Evolutionary conservation across 2,888 invertebrate species (phyloP), one percentile per base, ranked within the genome.

Genomic region (Tachystola acroxantha): DNA sequence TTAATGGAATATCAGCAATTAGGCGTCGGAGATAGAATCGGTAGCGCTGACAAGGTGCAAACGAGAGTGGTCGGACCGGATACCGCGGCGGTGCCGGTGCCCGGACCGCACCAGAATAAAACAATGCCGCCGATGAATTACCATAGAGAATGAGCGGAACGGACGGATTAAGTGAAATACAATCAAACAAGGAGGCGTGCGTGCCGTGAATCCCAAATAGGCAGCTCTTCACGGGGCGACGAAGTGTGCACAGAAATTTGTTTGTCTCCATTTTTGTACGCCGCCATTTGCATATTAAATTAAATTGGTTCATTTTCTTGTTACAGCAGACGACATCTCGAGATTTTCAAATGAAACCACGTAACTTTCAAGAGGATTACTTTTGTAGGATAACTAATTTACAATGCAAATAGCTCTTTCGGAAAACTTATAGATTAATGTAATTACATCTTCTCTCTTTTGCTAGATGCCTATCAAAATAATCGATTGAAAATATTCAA

Each of bases 1-100:
- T 75, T 81, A 81, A 84, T 81, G 82, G 82, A 84, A 81, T 84
- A 82, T 85, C 77, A 81, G 78, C 81, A 84, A 85, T 84, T 84
- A 85, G 78, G 66, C 16, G 64, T 53, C 54, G 51, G 48, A 71
- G 84, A 82, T 82, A 79, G 77, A 77, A 85, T 85, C 85, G 64
- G 78, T 70, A 71, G 77, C 73, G 79, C 84, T 84, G 85, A 84
- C 85, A 85, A 84, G 84, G 81, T 85, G 85, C 81, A 85, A 85
- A 84, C 84, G 81, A 81, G 84, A 80, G 76, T 79, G 71, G 64
- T 60, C 57, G 52, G 54, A 72, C 82, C 80, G 82, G 84, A 82
- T 75, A 68, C 69, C 12, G 31, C n/a, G n/a, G n/a, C n/a, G n/a
- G n/a, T n/a, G n/a, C 10, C 10, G 32, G 65, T 66, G 24, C 2